phyloP scores from a whole-genome alignment of 2,113 vertebrate genomes.

The Carettochelys insculpta region DNA sequence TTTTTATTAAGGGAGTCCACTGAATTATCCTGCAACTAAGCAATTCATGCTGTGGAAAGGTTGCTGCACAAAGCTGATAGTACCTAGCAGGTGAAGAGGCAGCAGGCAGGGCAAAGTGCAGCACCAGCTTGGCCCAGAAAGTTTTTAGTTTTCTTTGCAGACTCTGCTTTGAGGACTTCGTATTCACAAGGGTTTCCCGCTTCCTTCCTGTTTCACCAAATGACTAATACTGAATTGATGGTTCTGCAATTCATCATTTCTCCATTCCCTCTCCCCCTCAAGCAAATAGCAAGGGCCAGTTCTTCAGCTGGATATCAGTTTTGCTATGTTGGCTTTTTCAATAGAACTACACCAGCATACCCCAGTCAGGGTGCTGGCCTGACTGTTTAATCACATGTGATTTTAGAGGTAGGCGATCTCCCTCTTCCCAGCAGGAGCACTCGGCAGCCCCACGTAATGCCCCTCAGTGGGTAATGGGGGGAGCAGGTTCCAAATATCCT shows the following conservation, averaged over 20 bases:
- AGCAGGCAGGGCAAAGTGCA: neutral
- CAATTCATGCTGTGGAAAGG: constrained; percentile 59
- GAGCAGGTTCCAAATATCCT: neutral
- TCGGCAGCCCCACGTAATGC: too few species aligned
- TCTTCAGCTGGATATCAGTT: neutral
- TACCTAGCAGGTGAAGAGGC: neutral
- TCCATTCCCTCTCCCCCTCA: neutral
- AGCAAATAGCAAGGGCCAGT: neutral
- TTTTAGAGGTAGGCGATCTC: neutral
- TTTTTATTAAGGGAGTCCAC: neutral
- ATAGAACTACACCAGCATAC: neutral
- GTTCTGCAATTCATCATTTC: constrained; percentile 64
- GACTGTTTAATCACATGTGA: neutral
- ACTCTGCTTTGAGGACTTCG: constrained; percentile 47
- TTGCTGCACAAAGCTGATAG: constrained; percentile 52
- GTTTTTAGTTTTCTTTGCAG: constrained; percentile 34
- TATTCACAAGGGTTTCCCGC: constrained; percentile 60
- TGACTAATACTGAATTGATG: constrained; percentile 59
- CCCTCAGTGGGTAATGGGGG: too few species aligned
- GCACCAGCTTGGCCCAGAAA: constrained; percentile 17
- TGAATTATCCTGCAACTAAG: constrained; percentile 34
- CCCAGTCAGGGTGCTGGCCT: neutral
- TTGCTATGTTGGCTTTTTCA: neutral
- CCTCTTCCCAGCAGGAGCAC: neutral
- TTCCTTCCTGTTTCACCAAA: constrained; percentile 54